Evolutionary conservation across 2,888 invertebrate genomes (phyloP), one percentile per base, ranked within the genome.

Genomic region (Leucoma salicis): DNA sequence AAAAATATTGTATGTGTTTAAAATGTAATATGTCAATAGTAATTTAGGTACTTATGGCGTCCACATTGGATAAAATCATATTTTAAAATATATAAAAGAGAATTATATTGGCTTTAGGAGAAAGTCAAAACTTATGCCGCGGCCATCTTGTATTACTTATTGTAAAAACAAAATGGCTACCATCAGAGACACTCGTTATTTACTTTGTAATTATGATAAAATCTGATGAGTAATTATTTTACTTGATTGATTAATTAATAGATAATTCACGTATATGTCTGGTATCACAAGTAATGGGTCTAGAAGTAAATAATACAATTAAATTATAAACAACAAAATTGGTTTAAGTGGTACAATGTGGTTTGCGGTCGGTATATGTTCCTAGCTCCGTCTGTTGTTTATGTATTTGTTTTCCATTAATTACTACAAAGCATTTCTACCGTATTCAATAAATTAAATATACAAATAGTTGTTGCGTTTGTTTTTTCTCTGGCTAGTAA

Each of bases 381-480:
- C 88, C 88, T 89, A 89, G 76, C 78, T 80, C 86, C 81, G 86
- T 87, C 82, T 81, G 80, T 86, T 84, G 72, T 78, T 87, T 86
- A 81, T 62, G 56, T 63, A 72, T 85, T 87, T 88, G 87, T 87
- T 87, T 85, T 83, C 79, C 82, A 83, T 84, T 84, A 77, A 75
- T 79, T 82, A 80, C 61, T 85, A 85, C 82, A 81, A 86, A 85
- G 74, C 89, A 88, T 88, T 88, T 88, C 89, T 88, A 88, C 89
- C 88, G 83, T 88, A 89, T 84, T 88, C 89, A 88, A 88, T 89
- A 89, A 89, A 88, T 87, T 89, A 89, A 89, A 87, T 89, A 88
- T 88, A 89, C 87, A 88, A 88, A 80, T 79, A 78, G 56, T 42
- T 35, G 4, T 31, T 31, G 46, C 34, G 42, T 37, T 51, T 49